Percentiles rank a stretch among this genome's conserved stretches.
phyloP scores from a whole-genome alignment of 2,113 vertebrate genomes.

The Rissa tridactyla region DNA sequence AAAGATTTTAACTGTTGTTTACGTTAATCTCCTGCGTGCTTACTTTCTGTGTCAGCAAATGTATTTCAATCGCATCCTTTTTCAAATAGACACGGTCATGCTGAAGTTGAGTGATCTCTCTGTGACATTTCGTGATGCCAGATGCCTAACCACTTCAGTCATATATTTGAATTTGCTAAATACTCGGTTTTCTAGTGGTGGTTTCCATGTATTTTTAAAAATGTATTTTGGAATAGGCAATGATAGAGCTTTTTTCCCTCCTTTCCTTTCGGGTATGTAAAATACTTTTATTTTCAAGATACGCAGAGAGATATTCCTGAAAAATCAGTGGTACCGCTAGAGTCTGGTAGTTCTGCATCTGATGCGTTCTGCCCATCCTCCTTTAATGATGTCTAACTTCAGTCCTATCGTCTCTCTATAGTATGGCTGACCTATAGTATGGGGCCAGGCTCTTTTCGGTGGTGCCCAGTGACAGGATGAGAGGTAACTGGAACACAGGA shows the following conservation, averaged over 20 bases:
- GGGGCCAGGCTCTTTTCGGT: too few relatives aligned
- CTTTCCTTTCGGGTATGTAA: neutral
- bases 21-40: neutral
- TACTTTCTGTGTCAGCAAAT: neutral
- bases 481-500: too few relatives aligned
- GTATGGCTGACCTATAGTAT: neutral
- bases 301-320: neutral
- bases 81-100: neutral
- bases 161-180: neutral
- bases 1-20: neutral
- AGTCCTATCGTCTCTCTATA: neutral
- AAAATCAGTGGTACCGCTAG: neutral
- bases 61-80: neutral
- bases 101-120: neutral
- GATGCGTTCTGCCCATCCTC: neutral
- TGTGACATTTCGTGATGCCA: neutral
- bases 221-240: neutral
- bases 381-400: neutral
- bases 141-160: neutral
- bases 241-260: neutral
- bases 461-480: too few relatives aligned
- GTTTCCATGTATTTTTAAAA: neutral
- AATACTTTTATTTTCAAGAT: neutral
- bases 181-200: neutral
- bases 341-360: neutral